Base-by-base conservation (phyloP, 2,113 vertebrate species). In the Chlamydotis undulata region DNA sequence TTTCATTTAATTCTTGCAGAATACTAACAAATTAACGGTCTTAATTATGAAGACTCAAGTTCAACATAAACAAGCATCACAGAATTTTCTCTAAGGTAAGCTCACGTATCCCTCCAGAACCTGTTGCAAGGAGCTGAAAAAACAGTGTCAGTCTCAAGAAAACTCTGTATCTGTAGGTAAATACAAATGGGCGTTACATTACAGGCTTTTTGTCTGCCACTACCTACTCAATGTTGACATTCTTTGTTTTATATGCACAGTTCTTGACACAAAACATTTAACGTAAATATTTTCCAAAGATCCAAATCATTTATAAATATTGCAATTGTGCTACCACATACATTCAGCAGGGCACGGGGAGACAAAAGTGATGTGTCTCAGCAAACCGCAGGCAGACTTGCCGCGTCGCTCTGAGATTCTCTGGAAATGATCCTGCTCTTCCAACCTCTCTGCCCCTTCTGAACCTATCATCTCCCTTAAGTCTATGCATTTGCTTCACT, bases 1-100 rank as follows among this genome's bases (percentile, higher is more conserved):
- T 77, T 87, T 85, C 31, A 71, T 93, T 92, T 83, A 64, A 45
- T 74, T 83, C 64, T 87, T 93, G 67, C 67, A 89, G 86, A 80
- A 73, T 68, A 57, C 61, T 61, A 81, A 89, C 16, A 8, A 94
- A 78, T 52, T 35, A 35, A 64, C 15, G 16, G 56, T 89, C 77
- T 76, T 79, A 86, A 82, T 89, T 63, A 70, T 23, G 45, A 88
- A 93, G 91, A 56, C 39, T 24, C 31, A 9, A 5, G 70, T 75
- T 92, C 47, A 69, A 77, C 70, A 63, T 65, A 75, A 3, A 45
- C 8, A 43, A 57, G 22, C 43, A 65, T 61, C 52, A 81, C 43
- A 49, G 90, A 39, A 45, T 47, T 37, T 82, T 69, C 86, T 92
- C 74, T 28, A 52, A 89, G 64, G 78, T 87, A 86, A 74, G 60